phyloP scores from a whole-genome alignment of 2,113 vertebrate species.

The Helogale parvula region DNA sequence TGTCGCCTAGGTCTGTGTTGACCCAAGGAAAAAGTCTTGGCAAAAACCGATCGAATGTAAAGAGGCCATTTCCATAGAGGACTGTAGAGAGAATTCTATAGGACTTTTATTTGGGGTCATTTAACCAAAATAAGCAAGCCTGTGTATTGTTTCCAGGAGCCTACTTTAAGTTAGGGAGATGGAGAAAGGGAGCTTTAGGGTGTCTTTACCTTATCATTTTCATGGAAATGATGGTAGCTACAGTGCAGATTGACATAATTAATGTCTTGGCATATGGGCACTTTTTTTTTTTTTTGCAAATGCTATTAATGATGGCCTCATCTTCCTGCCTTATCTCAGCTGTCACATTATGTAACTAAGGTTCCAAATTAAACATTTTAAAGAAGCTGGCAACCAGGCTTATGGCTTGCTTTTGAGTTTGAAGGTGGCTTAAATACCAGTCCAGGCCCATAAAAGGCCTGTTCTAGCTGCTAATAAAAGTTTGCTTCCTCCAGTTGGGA shows the following conservation, averaged over 20 bases:
- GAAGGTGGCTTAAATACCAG: conserved; percentile 63
- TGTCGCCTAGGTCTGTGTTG: not conserved
- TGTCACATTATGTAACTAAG: conserved; percentile 65
- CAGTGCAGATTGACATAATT: conserved; percentile 41
- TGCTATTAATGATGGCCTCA: conserved; percentile 42
- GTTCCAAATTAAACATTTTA: conserved; percentile 66
- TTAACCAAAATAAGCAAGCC: not conserved
- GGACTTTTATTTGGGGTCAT: not conserved
- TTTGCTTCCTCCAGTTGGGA: conserved; percentile 57
- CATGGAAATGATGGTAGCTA: conserved; percentile 33
- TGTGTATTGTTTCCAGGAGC: conserved; percentile 14
- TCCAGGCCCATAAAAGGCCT: conserved; percentile 67
- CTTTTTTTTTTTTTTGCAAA: not conserved
- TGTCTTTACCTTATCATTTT: not conserved
- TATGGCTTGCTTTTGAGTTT: conserved; percentile 61
- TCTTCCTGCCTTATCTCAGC: conserved; percentile 63
- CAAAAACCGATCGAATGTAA: not conserved
- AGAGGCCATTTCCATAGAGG: not conserved
- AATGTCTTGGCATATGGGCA: conserved; percentile 26
- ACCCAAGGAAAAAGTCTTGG: not conserved
- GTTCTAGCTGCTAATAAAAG: conserved; percentile 68
- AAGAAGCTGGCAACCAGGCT: conserved; percentile 51
- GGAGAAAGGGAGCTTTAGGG: not conserved
- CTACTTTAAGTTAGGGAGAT: not conserved
- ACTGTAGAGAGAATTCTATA: not conserved